These are phyloP conservation scores for Drosophila sp. DNA, from an alignment of 1,140 invertebrate genomes.

Conservation along the genomic window DNA sequence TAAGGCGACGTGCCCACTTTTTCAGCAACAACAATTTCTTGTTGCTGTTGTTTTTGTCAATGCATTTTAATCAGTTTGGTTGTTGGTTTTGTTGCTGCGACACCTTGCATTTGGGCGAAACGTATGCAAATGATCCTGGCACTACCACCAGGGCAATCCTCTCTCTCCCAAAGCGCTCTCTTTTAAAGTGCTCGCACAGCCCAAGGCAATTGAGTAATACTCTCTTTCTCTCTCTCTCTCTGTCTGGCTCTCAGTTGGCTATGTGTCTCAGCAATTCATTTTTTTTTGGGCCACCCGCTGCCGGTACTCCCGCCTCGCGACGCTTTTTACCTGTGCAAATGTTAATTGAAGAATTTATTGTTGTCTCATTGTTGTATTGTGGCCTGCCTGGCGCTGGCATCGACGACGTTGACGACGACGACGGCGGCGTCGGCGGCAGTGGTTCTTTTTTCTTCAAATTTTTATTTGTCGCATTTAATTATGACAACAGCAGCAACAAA, in stretches of 20 bases:
- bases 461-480: constrained; percentile 81
- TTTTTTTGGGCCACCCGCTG: constrained; percentile 9
- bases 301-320: constrained; percentile 39
- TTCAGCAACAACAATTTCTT: constrained; percentile 62
- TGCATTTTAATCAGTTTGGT: constrained; percentile 53
- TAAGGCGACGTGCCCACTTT: constrained; percentile 76
- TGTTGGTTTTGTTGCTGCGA: constrained; percentile 43
- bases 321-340: constrained; percentile 77
- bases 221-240: background rate
- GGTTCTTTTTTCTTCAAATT: constrained; percentile 71
- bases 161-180: constrained; percentile 30
- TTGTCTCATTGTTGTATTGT: constrained; percentile 78
- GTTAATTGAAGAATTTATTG: constrained; percentile 82
- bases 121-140: constrained; percentile 76
- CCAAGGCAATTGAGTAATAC: constrained; percentile 1
- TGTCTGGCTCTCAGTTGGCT: constrained; percentile 25
- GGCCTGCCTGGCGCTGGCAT: constrained; percentile 57
- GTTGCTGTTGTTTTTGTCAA: constrained; percentile 37
- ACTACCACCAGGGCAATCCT: constrained; percentile 28
- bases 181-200: background rate
- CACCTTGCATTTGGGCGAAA: constrained; percentile 62
- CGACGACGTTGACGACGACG: constrained; percentile 40
- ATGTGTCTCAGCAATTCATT: constrained; percentile 5
- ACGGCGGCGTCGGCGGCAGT: constrained; percentile 28
- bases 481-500: constrained; percentile 60